phyloP scores from a whole-genome alignment of 2,113 vertebrate species.

The Ariopsis seemanni region DNA sequence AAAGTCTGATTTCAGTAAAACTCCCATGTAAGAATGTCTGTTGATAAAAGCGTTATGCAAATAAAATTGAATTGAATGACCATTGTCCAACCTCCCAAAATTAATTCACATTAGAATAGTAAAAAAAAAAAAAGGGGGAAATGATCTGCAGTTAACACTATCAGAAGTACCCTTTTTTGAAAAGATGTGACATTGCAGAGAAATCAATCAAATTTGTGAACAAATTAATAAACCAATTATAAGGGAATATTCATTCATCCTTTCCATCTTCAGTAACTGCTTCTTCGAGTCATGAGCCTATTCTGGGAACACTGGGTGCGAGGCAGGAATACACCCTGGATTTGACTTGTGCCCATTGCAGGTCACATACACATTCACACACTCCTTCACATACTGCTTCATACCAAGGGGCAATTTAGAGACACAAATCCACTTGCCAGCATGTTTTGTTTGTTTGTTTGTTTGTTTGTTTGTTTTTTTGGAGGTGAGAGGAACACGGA shows the following conservation, averaged over 20 bases:
- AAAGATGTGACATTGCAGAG: not conserved
- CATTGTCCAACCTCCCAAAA: not conserved
- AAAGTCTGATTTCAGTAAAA: not conserved
- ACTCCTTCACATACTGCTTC: not conserved
- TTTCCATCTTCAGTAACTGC: not conserved
- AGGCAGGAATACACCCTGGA: not conserved
- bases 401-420: not conserved
- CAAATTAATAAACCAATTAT: not conserved
- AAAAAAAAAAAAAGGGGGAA: not conserved
- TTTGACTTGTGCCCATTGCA: not conserved
- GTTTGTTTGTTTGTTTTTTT: not conserved
- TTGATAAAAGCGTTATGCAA: not conserved
- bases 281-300: not conserved
- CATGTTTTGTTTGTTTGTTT: not conserved
- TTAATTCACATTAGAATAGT: not conserved
- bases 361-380: not conserved
- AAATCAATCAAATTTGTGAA: not conserved
- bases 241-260: not conserved
- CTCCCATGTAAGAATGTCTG: not conserved
- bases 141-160: not conserved
- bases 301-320: not conserved
- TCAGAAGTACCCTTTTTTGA: not conserved
- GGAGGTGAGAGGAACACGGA: not conserved
- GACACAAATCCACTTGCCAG: not conserved
- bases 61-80: not conserved